These are phyloP conservation scores for Gila robusta DNA, from an alignment of 2,797 vertebrate genomes.

Conservation along the genomic window DNA sequence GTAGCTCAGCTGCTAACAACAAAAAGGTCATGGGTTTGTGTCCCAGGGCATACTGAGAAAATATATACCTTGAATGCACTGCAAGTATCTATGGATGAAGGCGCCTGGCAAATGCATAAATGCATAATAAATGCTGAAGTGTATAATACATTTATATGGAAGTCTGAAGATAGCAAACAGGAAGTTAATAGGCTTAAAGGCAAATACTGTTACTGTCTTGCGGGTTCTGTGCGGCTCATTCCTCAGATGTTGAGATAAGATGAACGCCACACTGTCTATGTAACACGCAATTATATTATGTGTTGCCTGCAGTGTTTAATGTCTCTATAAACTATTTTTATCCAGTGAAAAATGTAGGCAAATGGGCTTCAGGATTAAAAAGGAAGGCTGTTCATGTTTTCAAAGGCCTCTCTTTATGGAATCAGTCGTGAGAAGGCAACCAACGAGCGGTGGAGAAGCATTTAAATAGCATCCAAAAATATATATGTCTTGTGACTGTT, in stretches of 20 bases:
- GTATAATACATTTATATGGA: conserved; percentile 36
- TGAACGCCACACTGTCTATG: neutral
- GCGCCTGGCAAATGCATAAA: conserved; percentile 18
- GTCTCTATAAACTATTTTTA: conserved; percentile 24
- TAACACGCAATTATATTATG: conserved; percentile 28
- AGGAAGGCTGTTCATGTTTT: conserved; percentile 20
- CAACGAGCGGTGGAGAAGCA: neutral
- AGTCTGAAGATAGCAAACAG: conserved; percentile 15
- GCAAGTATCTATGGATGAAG: conserved; percentile 14
- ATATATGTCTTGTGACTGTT: conserved; percentile 46
- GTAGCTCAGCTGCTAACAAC: conserved; percentile 19
- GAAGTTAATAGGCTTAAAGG: conserved; percentile 34
- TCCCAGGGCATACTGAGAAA: conserved; percentile 17
- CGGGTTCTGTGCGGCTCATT: conserved; percentile 1
- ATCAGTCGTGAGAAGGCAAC: conserved; percentile 1
- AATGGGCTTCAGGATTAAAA: conserved; percentile 29
- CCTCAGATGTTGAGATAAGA: conserved; percentile 33
- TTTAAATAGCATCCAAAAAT: conserved; percentile 32
- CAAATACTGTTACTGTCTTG: conserved; percentile 8
- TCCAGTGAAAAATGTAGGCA: conserved; percentile 31
- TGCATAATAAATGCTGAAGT: conserved; percentile 24
- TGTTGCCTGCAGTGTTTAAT: conserved; percentile 40
- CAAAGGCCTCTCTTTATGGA: conserved; percentile 31
- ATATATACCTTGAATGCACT: conserved; percentile 9
- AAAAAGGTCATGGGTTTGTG: conserved; percentile 25